Conservation (phyloP, 2,797 vertebrate species). For the Xiphorhynchus erythropygius region DNA sequence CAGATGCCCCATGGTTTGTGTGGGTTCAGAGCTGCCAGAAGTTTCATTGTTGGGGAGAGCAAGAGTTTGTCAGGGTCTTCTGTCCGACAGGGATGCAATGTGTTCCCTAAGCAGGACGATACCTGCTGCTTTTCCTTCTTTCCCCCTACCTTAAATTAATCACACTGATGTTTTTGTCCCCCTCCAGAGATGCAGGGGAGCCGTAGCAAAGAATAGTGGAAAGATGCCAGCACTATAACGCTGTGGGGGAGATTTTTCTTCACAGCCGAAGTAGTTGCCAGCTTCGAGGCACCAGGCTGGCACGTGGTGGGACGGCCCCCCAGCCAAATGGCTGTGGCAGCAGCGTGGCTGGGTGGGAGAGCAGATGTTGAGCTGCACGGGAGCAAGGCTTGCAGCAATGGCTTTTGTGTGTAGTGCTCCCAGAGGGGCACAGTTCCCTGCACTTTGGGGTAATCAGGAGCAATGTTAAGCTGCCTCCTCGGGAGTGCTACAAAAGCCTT, state of each 20-base stretch:
- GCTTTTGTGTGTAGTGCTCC: too few relatives aligned
- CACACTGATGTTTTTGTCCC: too few relatives aligned
- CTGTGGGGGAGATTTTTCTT: rapidly evolving
- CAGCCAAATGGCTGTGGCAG: background rate
- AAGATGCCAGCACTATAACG: background rate
- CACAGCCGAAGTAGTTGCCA: rapidly evolving
- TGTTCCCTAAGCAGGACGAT: background rate
- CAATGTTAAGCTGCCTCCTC: background rate
- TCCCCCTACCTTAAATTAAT: background rate
- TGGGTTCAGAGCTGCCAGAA: background rate
- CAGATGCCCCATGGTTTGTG: background rate
- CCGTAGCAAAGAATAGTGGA: background rate
- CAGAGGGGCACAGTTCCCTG: rapidly evolving
- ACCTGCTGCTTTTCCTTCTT: background rate
- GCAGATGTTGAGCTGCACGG: background rate
- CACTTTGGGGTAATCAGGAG: background rate
- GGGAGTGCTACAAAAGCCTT: background rate
- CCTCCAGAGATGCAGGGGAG: background rate
- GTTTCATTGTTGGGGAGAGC: background rate
- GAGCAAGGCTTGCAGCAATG: rapidly evolving
- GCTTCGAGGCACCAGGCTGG: background rate
- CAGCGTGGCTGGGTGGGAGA: rapidly evolving
- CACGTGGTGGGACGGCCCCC: background rate
- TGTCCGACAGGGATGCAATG: too few relatives aligned
- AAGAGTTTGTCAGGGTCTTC: background rate